Percentiles rank a stretch among this genome's conserved stretches.
These are phyloP conservation scores for Antidorcas marsupialis DNA, from an alignment of 2,113 vertebrate species.

Conservation along the genomic window DNA sequence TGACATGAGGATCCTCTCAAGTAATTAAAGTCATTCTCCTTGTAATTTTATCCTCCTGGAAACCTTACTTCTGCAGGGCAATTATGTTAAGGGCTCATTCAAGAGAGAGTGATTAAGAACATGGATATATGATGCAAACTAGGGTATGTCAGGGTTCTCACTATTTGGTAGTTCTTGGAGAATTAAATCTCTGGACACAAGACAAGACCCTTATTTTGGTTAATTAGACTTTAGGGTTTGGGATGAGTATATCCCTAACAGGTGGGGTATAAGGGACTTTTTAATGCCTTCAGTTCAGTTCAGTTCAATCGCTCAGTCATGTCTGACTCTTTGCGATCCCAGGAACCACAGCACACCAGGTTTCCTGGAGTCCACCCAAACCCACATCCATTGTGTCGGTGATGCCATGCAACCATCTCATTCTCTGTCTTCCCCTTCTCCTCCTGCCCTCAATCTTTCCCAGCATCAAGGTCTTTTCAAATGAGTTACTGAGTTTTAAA, in stretches of 20 bases:
- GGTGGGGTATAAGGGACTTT: rapidly evolving
- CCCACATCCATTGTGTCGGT: neutral
- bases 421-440: neutral
- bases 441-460: neutral
- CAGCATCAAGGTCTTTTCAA: neutral
- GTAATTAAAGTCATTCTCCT: neutral
- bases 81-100: neutral
- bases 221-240: neutral
- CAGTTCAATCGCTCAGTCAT: rapidly evolving
- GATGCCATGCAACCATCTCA: neutral
- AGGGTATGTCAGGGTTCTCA: no score
- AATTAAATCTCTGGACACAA: neutral
- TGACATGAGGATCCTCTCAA: neutral
- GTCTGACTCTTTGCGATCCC: neutral
- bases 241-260: neutral
- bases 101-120: neutral
- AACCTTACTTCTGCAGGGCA: neutral
- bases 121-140: neutral
- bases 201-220: neutral
- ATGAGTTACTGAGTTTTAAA: neutral
- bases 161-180: neutral
- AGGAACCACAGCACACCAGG: neutral
- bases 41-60: neutral
- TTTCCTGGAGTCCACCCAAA: neutral
- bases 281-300: neutral